Percentiles rank a stretch among this genome's conserved stretches.
Conservation (phyloP, 1,140 invertebrate genomes). For the Arctopsyche grandis region DNA sequence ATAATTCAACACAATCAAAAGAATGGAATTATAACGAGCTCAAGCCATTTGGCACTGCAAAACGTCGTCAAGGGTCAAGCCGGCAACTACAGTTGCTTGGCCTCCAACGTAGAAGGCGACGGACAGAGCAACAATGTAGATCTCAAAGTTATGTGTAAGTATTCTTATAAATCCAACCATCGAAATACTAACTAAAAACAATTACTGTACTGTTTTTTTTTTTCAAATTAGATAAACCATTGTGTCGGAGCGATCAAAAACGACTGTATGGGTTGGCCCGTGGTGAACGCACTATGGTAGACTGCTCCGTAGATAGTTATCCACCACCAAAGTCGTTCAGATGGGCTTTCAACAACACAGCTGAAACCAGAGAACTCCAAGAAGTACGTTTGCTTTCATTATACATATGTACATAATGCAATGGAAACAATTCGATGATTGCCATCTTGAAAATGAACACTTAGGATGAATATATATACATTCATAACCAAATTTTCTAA, state of each 20-base stretch:
- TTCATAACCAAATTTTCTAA: not conserved
- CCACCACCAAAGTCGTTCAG: constrained; percentile 85
- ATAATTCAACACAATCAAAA: constrained; percentile 83
- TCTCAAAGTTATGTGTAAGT: constrained; percentile 90
- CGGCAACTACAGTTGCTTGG: constrained; percentile 88
- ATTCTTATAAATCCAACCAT: not conserved
- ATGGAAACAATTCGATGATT: not conserved
- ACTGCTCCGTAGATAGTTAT: constrained; percentile 87
- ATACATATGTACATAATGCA: too few relatives aligned
- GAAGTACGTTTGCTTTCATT: constrained; percentile 57
- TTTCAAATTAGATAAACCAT: constrained; percentile 77
- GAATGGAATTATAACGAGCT: constrained; percentile 84
- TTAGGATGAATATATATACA: too few relatives aligned
- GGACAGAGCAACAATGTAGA: constrained; percentile 82
- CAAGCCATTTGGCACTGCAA: constrained; percentile 81
- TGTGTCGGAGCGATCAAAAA: constrained; percentile 83
- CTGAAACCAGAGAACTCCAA: constrained; percentile 80
- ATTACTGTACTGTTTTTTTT: too few relatives aligned
- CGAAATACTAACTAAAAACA: constrained; percentile 3
- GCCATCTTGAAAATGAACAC: not conserved
- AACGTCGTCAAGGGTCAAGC: constrained; percentile 80
- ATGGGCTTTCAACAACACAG: constrained; percentile 92
- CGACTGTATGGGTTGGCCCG: constrained; percentile 85
- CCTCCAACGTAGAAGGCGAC: constrained; percentile 89
- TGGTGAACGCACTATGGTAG: constrained; percentile 80